Base-by-base conservation (phyloP, 2,888 invertebrate genomes). In the Callyntrura sp. region DNA sequence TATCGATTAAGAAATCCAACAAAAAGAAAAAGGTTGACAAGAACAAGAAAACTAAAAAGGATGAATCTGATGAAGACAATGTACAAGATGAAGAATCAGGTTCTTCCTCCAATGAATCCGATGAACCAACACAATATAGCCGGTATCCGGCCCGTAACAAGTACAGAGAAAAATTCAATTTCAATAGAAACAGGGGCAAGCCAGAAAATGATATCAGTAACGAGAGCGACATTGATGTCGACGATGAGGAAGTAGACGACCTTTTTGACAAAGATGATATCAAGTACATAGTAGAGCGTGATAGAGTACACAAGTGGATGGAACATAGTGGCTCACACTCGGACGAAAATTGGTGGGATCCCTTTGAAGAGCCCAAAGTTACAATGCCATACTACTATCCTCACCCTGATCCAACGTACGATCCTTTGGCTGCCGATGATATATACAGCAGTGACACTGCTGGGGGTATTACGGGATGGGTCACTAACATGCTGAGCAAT, bases 231-330 rank as follows among this genome's bases (percentile, higher is more conserved):
- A 48, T 48, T 14, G 57, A 81, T 1, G 20, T 3, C 9, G 86
- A 86, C 1, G 79, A 70, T 17, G 87, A 87, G 3, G 70, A 70
- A 11, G 20, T 43, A 6, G 82, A 88, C 20, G 83, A 83, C 35
- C 17, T 73, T 14, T 68, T 89, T 2, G 84, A 84, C 14, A 79
- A 89, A 11, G 88, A 89, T 12, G 51, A 89, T 35, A 25, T 89
- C 20, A 68, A 89, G 25, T 62, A 89, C 23, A 2, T 89, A 35
- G 35, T 84, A 17, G 23, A 89, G 55, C 76, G 78, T 0, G 83
- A n/a, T 6, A 84, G 57, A 79, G 84, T 89, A 78, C 17, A 89
- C 8, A 89, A 84, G 25, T 8, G 84, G 78, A 89, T 89, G 88
- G 11, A 4, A 0, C 43, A 17, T 17, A 82, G 62, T 65, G 76